Conservation (phyloP, 2,113 vertebrate genomes). For the Cebus imitator region DNA sequence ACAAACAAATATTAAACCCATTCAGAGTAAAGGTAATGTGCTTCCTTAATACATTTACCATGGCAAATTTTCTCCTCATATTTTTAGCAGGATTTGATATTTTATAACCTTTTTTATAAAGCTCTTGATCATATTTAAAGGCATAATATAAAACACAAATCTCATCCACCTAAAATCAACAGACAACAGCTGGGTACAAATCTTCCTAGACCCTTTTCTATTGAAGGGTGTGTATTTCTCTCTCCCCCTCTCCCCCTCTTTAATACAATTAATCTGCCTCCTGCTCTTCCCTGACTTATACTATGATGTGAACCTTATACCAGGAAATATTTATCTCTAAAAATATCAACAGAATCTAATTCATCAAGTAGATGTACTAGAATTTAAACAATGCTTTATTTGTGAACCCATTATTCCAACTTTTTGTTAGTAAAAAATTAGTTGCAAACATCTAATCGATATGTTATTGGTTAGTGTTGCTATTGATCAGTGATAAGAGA, state of each 20-base stretch:
- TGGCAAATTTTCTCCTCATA: background rate
- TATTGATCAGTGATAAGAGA: background rate
- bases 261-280: slow-evolving; percentile 11
- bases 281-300: background rate
- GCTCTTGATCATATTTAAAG: background rate
- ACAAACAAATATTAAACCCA: background rate
- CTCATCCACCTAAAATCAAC: background rate
- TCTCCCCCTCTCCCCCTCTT: background rate
- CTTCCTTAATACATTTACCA: background rate
- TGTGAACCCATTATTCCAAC: background rate
- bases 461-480: background rate
- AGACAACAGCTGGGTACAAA: background rate
- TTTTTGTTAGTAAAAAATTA: background rate
- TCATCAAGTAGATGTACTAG: background rate
- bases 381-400: background rate
- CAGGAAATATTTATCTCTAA: background rate
- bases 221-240: background rate
- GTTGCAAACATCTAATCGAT: background rate
- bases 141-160: background rate
- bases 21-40: background rate
- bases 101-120: slow-evolving; percentile 8
- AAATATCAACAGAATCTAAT: background rate
- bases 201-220: background rate
- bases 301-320: background rate
- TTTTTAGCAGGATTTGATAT: background rate